phyloP scores from a whole-genome alignment of 2,113 vertebrate genomes.

The Pseudolaguvia tuberculata region DNA sequence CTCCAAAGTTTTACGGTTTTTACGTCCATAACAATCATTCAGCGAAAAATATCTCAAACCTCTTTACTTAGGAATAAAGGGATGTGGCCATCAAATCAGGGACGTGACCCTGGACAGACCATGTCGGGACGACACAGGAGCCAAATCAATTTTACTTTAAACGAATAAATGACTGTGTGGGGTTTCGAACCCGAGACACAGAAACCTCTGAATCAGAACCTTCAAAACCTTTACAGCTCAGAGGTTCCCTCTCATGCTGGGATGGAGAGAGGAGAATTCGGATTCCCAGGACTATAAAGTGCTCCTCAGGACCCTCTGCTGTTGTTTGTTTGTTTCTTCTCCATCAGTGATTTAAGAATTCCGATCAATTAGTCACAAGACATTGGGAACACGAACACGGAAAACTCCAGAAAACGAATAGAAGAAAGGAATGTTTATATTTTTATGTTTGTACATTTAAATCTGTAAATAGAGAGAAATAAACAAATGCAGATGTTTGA shows the following conservation, averaged over 20 bases:
- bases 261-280: neutral
- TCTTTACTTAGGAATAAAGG: neutral
- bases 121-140: constrained; percentile 1
- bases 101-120: constrained; percentile 35
- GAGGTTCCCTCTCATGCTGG: neutral
- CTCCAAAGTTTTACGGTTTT: constrained; percentile 93
- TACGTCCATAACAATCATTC: constrained; percentile 79
- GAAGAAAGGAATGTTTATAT: constrained; percentile 67
- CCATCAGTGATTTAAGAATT: neutral
- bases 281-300: constrained; percentile 42
- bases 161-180: neutral
- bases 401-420: constrained; percentile 36
- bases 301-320: constrained; percentile 59
- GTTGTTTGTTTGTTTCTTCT: constrained; percentile 40
- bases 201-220: neutral
- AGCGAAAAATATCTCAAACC: neutral
- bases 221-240: neutral
- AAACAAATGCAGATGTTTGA: neutral
- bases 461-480: constrained; percentile 72
- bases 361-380: neutral
- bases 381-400: neutral
- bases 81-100: constrained; percentile 39
- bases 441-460: constrained; percentile 69
- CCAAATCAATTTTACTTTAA: neutral
- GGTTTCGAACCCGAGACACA: neutral